Base-by-base conservation (phyloP, 2,888 invertebrate species). In the Schrankia costaestrigalis region DNA sequence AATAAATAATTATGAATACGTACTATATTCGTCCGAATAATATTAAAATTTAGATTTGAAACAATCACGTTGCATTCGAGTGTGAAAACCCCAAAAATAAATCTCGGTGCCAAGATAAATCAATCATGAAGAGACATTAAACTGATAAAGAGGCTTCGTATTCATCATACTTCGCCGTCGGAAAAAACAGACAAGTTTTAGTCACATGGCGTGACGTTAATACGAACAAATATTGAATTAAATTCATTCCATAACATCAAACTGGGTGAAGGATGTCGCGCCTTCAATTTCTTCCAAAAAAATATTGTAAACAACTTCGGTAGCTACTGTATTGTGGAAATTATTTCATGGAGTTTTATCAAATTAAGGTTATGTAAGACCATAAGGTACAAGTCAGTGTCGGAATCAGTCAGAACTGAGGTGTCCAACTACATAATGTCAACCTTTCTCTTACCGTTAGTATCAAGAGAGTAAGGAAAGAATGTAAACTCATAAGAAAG, bases 131-230 rank as follows among this genome's bases (percentile, higher is more conserved):
- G 57, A 64, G 66, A 66, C 62, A 58, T 46, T 59, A 44, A 35
- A 41, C 52, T 63, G 81, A 83, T 80, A 80, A 78, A 61, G 42
- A 29, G 37, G 42, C 55, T 49, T 67, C 59, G 63, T 66, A 63
- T 70, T 56, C 62, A 67, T 69, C 65, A 64, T 47, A 62, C 66
- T 64, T 40, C 21, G 46, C 27, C 43, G 55, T 34, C 46, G 57
- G 57, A 60, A 59, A 58, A 63, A 35, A 55, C 58, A 60, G 30
- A 58, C 61, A 35, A 56, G 46, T 60, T 44, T 41, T 26, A 71
- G 76, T 82, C 82, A 81, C 82, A 78, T 78, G 81, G 49, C 41
- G 40, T 76, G 76, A 78, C 77, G 79, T 71, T 29, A 26, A 34
- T 13, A 10, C 35, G 36, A 41, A 41, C 59, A 71, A 73, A 71